phyloP scores from a whole-genome alignment of 2,797 vertebrate species.

The Eutrigla gurnardus region DNA sequence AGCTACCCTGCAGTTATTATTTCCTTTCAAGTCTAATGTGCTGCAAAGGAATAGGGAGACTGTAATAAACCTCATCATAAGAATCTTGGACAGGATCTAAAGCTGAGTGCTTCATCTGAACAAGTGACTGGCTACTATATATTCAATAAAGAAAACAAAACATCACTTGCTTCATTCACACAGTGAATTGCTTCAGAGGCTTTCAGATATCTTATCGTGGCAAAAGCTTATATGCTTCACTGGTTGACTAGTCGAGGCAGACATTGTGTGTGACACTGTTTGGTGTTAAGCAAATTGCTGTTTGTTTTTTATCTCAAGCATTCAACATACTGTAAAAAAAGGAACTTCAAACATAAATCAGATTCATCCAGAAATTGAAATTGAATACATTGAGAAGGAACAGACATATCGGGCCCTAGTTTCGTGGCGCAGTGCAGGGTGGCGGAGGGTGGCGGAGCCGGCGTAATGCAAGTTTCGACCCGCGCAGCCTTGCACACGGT shows the following conservation, averaged over 20 bases:
- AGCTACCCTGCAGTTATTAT: slow-evolving; percentile 39
- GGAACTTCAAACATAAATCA: too few relatives aligned
- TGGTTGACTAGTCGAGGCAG: slow-evolving; percentile 22
- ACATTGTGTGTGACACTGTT: slow-evolving; percentile 11
- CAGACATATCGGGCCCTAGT: too few relatives aligned
- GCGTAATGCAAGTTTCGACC: too few relatives aligned
- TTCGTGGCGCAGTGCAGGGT: too few relatives aligned
- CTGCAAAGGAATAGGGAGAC: slow-evolving; percentile 8
- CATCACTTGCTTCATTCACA: slow-evolving; percentile 44
- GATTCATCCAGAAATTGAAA: too few relatives aligned
- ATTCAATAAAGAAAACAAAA: slow-evolving; percentile 52
- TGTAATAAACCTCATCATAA: slow-evolving; percentile 29
- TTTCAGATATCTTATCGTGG: slow-evolving; percentile 36
- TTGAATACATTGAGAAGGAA: too few relatives aligned
- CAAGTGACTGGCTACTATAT: slow-evolving; percentile 1
- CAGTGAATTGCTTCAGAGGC: slow-evolving; percentile 43
- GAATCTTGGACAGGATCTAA: slow-evolving; percentile 28
- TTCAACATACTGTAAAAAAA: too few relatives aligned
- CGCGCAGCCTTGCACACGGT: too few relatives aligned
- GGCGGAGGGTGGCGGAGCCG: too few relatives aligned
- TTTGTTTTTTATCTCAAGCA: too few relatives aligned
- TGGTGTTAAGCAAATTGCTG: background rate
- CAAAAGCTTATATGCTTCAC: slow-evolving; percentile 17
- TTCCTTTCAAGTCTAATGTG: slow-evolving; percentile 33
- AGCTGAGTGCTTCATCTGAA: slow-evolving; percentile 34